Evolutionary conservation across 2,113 vertebrate species (phyloP).

Genomic region (Neodontobutis hainanensis): DNA sequence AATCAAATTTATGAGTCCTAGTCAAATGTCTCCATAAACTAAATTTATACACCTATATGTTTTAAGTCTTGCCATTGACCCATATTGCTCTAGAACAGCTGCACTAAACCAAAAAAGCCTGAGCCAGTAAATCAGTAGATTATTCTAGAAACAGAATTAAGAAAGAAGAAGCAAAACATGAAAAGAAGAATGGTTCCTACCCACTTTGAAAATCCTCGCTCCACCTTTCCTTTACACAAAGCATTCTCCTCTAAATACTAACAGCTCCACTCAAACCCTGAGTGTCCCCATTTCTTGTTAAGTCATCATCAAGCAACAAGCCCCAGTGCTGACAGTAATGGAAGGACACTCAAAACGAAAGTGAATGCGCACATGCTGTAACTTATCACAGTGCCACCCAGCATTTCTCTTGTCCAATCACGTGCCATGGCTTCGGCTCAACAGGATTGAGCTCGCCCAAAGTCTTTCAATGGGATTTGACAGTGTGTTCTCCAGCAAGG

Average conservation of each 20-base stretch:
- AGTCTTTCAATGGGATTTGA: conserved; percentile 62
- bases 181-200: conserved; percentile 35
- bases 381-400: not conserved
- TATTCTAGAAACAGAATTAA: not conserved
- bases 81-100: no score
- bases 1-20: no score
- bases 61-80: no score
- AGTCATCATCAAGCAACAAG: conserved; percentile 9
- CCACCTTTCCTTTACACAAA: conserved; percentile 12
- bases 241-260: conserved; percentile 9
- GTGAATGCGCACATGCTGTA: conserved; percentile 47
- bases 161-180: not conserved
- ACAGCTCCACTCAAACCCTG: not conserved
- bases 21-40: no score
- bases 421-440: conserved; percentile 33
- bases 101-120: no score
- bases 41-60: no score
- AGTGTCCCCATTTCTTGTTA: conserved; percentile 39
- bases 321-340: not conserved
- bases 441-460: conserved; percentile 37
- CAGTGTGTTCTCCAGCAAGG: conserved; percentile 20
- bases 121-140: not conserved
- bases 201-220: conserved; percentile 12
- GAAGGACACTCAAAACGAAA: conserved; percentile 46
- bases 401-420: conserved; percentile 49